phyloP scores from a whole-genome alignment of 2,888 invertebrate genomes.

The Spodoptera picta region DNA sequence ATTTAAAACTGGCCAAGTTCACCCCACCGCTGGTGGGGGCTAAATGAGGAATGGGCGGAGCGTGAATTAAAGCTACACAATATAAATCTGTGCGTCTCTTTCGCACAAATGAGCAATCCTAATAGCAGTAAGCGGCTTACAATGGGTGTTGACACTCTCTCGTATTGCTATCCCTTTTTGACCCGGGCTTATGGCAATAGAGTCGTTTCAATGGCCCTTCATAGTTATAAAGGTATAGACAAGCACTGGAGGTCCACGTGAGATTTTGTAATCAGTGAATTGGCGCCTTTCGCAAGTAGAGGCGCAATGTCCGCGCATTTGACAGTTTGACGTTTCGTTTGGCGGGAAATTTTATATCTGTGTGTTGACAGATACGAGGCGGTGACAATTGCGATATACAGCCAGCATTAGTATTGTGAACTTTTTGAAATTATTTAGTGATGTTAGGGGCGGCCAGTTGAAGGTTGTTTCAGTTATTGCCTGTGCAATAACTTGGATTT shows the following conservation, averaged over 20 bases:
- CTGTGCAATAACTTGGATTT: constrained; percentile 85
- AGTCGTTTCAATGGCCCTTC: constrained; percentile 80
- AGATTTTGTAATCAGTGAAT: constrained; percentile 88
- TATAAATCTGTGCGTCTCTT: constrained; percentile 78
- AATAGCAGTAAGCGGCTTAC: constrained; percentile 85
- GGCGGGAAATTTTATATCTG: constrained; percentile 78
- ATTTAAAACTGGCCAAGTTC: constrained; percentile 87
- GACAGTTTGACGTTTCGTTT: constrained; percentile 86
- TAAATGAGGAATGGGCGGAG: constrained; percentile 84
- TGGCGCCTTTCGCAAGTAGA: constrained; percentile 83
- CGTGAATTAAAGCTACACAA: constrained; percentile 74
- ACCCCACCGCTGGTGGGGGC: constrained; percentile 80
- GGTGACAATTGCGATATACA: constrained; percentile 61
- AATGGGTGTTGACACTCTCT: constrained; percentile 80
- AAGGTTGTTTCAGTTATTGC: constrained; percentile 83
- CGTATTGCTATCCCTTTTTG: constrained; percentile 73
- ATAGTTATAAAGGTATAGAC: constrained; percentile 82
- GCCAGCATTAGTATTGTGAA: constrained; percentile 68
- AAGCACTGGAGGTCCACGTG: constrained; percentile 83
- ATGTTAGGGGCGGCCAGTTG: constrained; percentile 79
- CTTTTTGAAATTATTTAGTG: constrained; percentile 72
- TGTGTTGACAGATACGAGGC: constrained; percentile 62
- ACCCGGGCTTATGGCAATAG: constrained; percentile 65
- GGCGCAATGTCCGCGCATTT: constrained; percentile 84
- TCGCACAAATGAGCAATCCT: constrained; percentile 86